Percentiles rank a stretch among this genome's conserved stretches.
Evolutionary conservation across 2,113 vertebrate genomes (phyloP).

Genomic region (Passerina amoena): DNA sequence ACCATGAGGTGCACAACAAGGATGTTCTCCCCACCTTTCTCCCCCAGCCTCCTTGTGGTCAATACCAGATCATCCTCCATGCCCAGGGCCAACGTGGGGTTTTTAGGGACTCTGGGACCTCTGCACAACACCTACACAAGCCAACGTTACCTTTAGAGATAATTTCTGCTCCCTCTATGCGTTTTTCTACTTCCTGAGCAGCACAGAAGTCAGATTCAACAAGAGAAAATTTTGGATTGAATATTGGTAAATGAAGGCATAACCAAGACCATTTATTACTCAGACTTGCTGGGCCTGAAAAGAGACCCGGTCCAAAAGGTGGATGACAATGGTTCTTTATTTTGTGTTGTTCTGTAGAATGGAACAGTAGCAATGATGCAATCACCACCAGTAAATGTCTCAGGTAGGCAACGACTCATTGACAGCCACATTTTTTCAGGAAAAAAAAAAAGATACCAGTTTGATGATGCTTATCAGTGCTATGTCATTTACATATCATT

Average conservation of each 20-base stretch:
- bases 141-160: background rate
- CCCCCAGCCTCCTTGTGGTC: background rate
- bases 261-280: background rate
- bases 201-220: background rate
- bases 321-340: background rate
- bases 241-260: background rate
- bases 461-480: background rate
- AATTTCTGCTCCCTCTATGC: background rate
- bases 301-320: background rate
- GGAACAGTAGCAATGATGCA: constrained; percentile 9
- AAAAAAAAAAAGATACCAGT: background rate
- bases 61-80: background rate
- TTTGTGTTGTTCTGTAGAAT: background rate
- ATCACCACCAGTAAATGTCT: background rate
- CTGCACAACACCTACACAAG: background rate
- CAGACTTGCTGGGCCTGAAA: background rate
- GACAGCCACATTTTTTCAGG: background rate
- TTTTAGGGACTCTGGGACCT: background rate
- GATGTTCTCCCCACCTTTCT: background rate
- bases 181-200: background rate
- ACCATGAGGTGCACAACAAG: background rate
- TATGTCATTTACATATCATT: background rate
- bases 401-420: background rate
- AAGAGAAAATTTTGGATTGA: background rate
- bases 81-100: fast-evolving